Conservation (phyloP, 2,888 invertebrate genomes). For the Sepioteuthis lessoniana region DNA sequence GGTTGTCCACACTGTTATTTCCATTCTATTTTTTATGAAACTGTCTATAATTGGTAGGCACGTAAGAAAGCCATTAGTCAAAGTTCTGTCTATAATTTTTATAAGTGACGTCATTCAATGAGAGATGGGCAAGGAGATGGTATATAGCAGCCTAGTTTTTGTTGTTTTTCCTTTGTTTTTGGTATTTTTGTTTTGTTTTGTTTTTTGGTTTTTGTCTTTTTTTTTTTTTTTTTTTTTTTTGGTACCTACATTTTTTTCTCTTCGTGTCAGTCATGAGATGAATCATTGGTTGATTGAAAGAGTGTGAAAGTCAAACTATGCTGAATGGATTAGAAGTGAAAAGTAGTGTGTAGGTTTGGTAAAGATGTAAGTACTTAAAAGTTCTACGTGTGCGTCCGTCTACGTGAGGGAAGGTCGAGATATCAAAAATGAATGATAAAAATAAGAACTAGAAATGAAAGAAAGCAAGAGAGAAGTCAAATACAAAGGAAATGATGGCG, state of each 20-base stretch:
- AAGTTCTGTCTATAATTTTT: background rate
- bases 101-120: background rate
- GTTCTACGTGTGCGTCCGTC: background rate
- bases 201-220: no score
- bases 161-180: no score
- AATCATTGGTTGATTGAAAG: background rate
- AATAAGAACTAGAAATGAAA: no score
- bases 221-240: no score
- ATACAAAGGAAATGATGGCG: no score
- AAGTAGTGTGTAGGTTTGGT: background rate
- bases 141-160: background rate
- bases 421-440: no score
- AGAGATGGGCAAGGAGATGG: background rate
- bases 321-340: background rate
- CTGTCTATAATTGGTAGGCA: background rate
- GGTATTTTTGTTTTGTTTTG: no score
- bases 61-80: background rate
- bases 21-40: background rate
- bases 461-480: no score
- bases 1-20: conserved; percentile 12
- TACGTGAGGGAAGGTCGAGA: no score
- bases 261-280: background rate
- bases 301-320: background rate
- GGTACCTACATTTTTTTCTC: no score
- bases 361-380: background rate